Evolutionary conservation across 2,113 vertebrate genomes (phyloP).

Genomic region (Setophaga petechia): DNA sequence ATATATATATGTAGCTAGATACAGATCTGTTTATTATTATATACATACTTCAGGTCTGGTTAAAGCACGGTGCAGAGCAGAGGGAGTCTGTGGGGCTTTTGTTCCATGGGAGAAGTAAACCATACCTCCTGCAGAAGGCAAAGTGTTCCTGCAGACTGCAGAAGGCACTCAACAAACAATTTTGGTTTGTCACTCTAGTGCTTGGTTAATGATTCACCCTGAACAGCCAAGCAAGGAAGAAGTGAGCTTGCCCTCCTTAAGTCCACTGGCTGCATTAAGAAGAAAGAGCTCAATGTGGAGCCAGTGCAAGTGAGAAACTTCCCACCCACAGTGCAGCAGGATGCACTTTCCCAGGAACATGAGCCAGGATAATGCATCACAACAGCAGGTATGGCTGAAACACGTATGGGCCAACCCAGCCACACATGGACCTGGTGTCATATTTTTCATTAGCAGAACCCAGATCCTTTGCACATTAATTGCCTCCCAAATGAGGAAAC

Average conservation of each 20-base stretch:
- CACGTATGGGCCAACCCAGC: background rate
- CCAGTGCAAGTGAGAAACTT: background rate
- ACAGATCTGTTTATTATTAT: background rate
- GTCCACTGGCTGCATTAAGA: background rate
- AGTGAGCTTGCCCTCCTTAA: background rate
- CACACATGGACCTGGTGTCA: background rate
- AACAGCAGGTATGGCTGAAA: background rate
- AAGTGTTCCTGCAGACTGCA: background rate
- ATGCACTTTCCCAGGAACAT: background rate
- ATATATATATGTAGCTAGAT: background rate
- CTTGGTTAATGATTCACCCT: slow-evolving; percentile 10
- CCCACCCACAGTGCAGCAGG: background rate
- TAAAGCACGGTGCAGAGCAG: fast-evolving
- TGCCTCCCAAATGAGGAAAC: background rate
- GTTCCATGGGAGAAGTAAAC: background rate
- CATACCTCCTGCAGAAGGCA: background rate
- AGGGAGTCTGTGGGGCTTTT: background rate
- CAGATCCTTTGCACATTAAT: background rate
- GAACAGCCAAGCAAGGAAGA: background rate
- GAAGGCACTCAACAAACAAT: background rate
- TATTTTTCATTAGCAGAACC: background rate
- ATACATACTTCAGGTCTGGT: background rate
- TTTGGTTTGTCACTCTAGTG: background rate
- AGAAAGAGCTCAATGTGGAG: background rate
- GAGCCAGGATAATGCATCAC: background rate